Conservation (phyloP, 53 echinoderm and acorn worm genomes). For the Apostichopus leukothele region DNA sequence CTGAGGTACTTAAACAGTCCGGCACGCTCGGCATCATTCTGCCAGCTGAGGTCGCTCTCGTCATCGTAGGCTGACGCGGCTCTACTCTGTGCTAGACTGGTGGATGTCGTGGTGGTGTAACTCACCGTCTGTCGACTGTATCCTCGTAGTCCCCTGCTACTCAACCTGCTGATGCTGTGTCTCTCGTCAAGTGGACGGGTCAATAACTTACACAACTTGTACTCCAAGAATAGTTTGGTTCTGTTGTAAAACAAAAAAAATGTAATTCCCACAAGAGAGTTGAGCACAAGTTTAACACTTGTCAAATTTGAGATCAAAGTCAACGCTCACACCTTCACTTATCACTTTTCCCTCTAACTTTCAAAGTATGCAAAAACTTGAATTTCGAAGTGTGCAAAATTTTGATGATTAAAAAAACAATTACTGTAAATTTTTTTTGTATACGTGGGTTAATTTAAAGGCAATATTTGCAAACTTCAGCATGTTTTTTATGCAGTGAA, state of each 20-base stretch:
- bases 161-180: conserved; percentile 72
- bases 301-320: no score
- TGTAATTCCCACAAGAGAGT: no score
- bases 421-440: no score
- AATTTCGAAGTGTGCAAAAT: no score
- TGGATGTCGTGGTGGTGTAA: conserved; percentile 80
- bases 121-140: conserved; percentile 92
- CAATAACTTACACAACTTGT: conserved; percentile 93
- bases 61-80: conserved; percentile 77
- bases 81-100: conserved; percentile 77
- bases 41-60: conserved; percentile 84
- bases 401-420: no score
- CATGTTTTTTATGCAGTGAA: no score
- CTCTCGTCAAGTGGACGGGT: conserved; percentile 83
- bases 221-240: conserved; percentile 92
- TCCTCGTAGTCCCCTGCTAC: conserved; percentile 74
- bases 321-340: no score
- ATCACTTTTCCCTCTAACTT: no score
- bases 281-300: no score
- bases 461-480: no score
- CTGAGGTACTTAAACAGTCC: conserved; percentile 82
- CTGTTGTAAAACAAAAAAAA: conserved; percentile 31
- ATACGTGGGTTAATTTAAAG: no score
- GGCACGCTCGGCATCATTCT: conserved; percentile 72
- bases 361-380: no score